Conservation (phyloP, 2,797 vertebrate species). For the Arnoldichthys spilopterus region DNA sequence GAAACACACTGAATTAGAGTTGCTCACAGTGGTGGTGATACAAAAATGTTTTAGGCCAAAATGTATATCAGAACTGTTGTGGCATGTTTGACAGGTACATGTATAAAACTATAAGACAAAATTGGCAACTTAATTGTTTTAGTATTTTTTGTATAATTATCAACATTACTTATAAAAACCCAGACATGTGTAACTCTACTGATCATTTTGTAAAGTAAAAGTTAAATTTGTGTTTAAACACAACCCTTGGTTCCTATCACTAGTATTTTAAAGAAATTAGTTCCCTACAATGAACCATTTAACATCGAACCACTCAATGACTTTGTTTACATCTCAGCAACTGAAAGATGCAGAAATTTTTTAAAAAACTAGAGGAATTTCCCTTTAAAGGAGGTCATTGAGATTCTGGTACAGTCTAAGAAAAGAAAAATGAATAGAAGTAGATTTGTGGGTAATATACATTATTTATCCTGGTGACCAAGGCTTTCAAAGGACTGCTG, state of each 20-base stretch:
- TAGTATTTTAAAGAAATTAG: background rate
- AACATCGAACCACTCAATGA: background rate
- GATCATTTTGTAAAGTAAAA: no score
- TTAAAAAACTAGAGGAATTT: background rate
- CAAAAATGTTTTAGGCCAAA: no score
- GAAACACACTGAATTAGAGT: background rate
- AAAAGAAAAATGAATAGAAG: background rate
- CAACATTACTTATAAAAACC: no score
- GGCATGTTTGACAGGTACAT: no score
- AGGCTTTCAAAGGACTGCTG: conserved; percentile 25
- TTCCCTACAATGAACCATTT: background rate
- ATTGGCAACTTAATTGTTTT: no score
- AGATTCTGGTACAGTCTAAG: conserved; percentile 23
- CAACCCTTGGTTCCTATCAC: background rate
- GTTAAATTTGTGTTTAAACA: no score
- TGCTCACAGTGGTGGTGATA: background rate
- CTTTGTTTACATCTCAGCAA: background rate
- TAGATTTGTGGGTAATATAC: background rate
- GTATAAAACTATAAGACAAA: no score
- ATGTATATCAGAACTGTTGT: no score
- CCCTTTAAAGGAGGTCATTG: background rate
- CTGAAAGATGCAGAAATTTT: background rate
- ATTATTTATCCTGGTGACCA: conserved; percentile 3
- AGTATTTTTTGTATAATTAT: no score
- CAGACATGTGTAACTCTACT: no score